Evolutionary conservation across 2,797 vertebrate species (phyloP).

Genomic region (Amniataba percoides): DNA sequence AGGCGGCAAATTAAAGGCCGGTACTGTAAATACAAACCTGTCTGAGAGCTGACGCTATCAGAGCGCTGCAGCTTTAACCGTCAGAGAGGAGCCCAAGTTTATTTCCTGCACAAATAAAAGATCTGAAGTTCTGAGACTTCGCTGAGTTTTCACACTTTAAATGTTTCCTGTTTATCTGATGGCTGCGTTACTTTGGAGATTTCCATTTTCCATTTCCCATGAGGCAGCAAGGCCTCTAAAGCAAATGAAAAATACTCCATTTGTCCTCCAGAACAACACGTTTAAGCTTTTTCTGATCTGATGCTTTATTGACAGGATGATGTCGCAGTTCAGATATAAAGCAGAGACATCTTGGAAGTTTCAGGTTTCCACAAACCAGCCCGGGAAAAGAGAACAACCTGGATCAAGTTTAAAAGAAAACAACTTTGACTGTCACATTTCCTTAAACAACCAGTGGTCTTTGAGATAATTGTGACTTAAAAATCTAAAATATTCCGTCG

Average conservation of each 20-base stretch:
- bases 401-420: background rate
- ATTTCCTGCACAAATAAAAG: slow-evolving; percentile 28
- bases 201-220: background rate
- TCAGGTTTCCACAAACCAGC: too few relatives aligned
- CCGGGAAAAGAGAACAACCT: too few relatives aligned
- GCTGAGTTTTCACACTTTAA: background rate
- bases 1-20: slow-evolving; percentile 65
- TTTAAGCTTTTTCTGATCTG: background rate
- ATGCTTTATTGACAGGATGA: too few relatives aligned
- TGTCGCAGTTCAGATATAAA: too few relatives aligned
- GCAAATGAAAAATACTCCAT: background rate
- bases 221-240: background rate
- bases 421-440: too few relatives aligned
- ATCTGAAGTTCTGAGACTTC: background rate
- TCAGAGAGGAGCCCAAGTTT: slow-evolving; percentile 17
- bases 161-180: background rate
- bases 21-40: slow-evolving; percentile 76
- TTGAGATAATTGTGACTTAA: too few relatives aligned
- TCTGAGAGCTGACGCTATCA: slow-evolving; percentile 46
- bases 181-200: background rate
- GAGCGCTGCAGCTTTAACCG: slow-evolving; percentile 39
- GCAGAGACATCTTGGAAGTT: too few relatives aligned
- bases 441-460: too few relatives aligned
- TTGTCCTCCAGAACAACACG: background rate
- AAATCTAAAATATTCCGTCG: too few relatives aligned